A percentile compares a stretch with the other conserved stretches of the same genome.
Conservation (phyloP, 2,888 invertebrate species). For the Aphodius sticticus region DNA sequence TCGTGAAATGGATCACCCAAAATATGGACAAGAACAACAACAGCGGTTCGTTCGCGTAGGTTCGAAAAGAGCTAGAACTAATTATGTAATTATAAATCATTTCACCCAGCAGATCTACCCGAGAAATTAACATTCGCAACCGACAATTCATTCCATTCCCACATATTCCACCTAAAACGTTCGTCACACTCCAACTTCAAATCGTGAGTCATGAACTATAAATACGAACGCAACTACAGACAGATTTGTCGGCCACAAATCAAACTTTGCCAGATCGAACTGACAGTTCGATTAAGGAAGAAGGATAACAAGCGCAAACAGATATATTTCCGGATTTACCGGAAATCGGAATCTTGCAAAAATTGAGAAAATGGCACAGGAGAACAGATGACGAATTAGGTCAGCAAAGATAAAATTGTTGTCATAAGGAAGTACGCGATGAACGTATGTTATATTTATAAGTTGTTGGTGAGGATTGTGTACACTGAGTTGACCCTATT, state of each 20-base stretch:
- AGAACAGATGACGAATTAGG: neutral
- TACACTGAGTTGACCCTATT: neutral
- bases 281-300: neutral
- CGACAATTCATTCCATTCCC: neutral
- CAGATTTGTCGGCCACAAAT: neutral
- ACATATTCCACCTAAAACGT: neutral
- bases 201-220: neutral
- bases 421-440: neutral
- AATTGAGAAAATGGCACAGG: neutral
- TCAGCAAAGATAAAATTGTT: neutral
- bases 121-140: neutral
- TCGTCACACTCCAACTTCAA: neutral
- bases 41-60: too few relatives aligned
- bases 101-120: neutral
- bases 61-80: neutral
- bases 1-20: too few relatives aligned
- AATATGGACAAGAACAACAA: too few relatives aligned
- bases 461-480: neutral
- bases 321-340: neutral
- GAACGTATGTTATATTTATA: neutral
- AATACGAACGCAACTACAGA: neutral
- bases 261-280: neutral
- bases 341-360: neutral
- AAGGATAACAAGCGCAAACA: neutral
- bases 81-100: neutral